A percentile compares a stretch with the other conserved stretches of the same genome.
phyloP scores from a whole-genome alignment of 2,888 invertebrate species.

The Microctonus hyperodae region DNA sequence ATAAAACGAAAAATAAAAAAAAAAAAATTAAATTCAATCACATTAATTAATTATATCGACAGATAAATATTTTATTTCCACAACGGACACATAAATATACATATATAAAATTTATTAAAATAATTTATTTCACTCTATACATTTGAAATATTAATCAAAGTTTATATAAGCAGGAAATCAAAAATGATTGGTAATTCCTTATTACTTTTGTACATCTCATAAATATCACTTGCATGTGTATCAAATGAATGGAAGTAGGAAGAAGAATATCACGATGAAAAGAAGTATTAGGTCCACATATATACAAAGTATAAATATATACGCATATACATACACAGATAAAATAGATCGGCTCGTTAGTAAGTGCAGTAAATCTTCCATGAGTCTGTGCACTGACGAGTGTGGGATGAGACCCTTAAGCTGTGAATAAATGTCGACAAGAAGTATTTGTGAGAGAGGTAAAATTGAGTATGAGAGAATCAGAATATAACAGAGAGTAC shows the following conservation, averaged over 20 bases:
- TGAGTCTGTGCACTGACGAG: conserved; percentile 42
- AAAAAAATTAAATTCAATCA: neutral
- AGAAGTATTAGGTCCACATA: conserved; percentile 7
- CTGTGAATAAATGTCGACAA: conserved; percentile 38
- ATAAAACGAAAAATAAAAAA: neutral
- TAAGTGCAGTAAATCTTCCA: conserved; percentile 46
- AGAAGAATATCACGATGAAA: conserved; percentile 19
- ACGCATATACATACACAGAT: neutral
- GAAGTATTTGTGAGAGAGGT: conserved; percentile 33
- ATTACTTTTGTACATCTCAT: conserved; percentile 48
- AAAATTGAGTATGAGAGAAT: neutral
- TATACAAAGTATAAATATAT: neutral
- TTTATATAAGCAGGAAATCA: neutral
- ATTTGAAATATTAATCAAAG: neutral
- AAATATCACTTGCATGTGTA: conserved; percentile 53
- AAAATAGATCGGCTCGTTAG: conserved; percentile 45
- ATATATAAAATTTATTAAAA: neutral
- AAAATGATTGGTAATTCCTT: conserved; percentile 43
- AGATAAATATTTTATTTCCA: too few species aligned
- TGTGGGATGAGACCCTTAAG: conserved; percentile 47
- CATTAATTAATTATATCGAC: too few species aligned
- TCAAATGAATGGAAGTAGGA: conserved; percentile 36
- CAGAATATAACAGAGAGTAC: neutral
- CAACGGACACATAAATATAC: too few species aligned
- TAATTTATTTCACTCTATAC: neutral